phyloP scores from a whole-genome alignment of 2,888 invertebrate genomes.

The Acleris cristana region DNA sequence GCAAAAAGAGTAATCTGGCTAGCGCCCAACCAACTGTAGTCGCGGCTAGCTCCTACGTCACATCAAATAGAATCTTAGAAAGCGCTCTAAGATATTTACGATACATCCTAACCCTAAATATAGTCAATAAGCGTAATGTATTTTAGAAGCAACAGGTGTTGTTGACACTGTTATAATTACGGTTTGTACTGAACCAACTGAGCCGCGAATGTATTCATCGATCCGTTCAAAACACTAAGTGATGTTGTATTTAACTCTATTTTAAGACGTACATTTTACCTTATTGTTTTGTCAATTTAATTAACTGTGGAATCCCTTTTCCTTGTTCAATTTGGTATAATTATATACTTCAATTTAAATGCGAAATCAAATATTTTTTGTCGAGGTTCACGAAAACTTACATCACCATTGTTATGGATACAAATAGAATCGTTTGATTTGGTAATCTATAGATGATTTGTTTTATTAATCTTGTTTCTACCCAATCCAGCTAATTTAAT shows the following conservation, averaged over 20 bases:
- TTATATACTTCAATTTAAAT: no score
- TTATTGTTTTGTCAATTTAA: no score
- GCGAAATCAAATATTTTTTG: no score
- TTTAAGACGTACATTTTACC: not conserved
- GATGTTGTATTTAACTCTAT: not conserved
- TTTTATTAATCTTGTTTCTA: no score
- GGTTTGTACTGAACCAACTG: slow-evolving; percentile 20
- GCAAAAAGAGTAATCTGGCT: slow-evolving; percentile 75
- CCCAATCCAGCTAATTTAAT: no score
- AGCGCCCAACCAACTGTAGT: slow-evolving; percentile 73
- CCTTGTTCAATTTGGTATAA: no score
- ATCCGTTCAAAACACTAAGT: slow-evolving; percentile 8
- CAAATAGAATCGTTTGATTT: no score
- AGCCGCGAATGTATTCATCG: slow-evolving; percentile 13
- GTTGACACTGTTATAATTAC: slow-evolving; percentile 35
- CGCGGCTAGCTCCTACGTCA: slow-evolving; percentile 73
- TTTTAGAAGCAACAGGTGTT: slow-evolving; percentile 51
- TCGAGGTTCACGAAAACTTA: no score
- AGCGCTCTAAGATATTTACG: slow-evolving; percentile 55
- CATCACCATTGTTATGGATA: no score
- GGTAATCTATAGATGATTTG: no score
- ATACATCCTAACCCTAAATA: slow-evolving; percentile 49
- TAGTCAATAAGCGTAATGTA: slow-evolving; percentile 50
- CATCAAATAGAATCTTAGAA: slow-evolving; percentile 71
- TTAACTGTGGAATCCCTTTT: no score